phyloP scores from a whole-genome alignment of 1,140 invertebrate species.

The Eriocheir sinensis region DNA sequence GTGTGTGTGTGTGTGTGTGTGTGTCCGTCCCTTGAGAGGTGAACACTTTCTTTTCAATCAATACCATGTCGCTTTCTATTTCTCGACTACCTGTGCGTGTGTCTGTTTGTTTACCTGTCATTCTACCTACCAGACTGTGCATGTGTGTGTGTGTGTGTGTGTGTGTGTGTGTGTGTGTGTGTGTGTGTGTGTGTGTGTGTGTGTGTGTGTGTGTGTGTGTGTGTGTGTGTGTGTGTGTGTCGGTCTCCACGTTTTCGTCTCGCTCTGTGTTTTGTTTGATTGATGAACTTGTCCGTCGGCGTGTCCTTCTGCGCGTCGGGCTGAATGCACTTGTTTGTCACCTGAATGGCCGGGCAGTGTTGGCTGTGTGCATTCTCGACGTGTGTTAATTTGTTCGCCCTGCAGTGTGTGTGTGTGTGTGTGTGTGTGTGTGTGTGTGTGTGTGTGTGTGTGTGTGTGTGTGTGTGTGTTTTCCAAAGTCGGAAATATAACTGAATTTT shows the following conservation, averaged over 20 bases:
- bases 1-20: constrained; percentile 7
- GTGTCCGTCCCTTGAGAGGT: not conserved
- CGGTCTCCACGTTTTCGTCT: not conserved
- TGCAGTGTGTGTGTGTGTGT: constrained; percentile 21
- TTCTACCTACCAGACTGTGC: too few species aligned
- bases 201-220: constrained; percentile 16
- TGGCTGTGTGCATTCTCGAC: not conserved
- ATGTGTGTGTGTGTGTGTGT: not conserved
- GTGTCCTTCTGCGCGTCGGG: not conserved
- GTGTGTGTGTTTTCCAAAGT: constrained; percentile 22
- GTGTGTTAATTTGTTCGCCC: not conserved
- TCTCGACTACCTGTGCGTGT: not conserved
- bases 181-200: constrained; percentile 14
- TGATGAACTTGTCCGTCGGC: not conserved
- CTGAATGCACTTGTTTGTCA: not conserved
- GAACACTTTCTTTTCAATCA: not conserved
- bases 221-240: not conserved
- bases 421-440: constrained; percentile 22
- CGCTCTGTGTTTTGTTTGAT: not conserved
- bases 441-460: constrained; percentile 21
- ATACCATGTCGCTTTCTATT: constrained; percentile 1
- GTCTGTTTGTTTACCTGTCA: constrained; percentile 14
- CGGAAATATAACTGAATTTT: too few species aligned
- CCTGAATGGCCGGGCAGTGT: not conserved
- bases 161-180: not conserved